These are phyloP conservation scores for Ammodytes marinus DNA, from an alignment of 2,113 vertebrate species.

Conservation along the genomic window DNA sequence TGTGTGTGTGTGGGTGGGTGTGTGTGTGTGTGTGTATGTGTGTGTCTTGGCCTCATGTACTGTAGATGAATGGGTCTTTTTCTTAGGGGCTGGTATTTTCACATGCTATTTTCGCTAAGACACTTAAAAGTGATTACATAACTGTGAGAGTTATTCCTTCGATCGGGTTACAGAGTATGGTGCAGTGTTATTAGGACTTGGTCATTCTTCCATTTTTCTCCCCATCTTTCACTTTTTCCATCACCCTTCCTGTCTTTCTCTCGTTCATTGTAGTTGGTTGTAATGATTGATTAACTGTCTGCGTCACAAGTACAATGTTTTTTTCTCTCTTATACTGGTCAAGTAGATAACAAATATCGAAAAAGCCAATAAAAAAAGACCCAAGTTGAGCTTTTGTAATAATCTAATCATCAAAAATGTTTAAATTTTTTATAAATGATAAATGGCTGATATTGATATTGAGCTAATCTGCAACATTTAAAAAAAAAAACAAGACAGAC, in stretches of 20 bases:
- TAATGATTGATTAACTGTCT: neutral
- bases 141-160: slow-evolving; percentile 27
- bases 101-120: slow-evolving; percentile 65
- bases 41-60: slow-evolving; percentile 44
- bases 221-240: neutral
- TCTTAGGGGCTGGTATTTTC: slow-evolving; percentile 65
- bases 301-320: neutral
- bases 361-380: neutral
- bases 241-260: neutral
- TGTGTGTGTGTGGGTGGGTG: neutral
- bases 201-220: slow-evolving; percentile 8
- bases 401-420: neutral
- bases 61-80: slow-evolving; percentile 40
- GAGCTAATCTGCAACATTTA: neutral
- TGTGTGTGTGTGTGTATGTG: slow-evolving; percentile 17
- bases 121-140: slow-evolving; percentile 54
- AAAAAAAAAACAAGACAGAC: too few relatives aligned
- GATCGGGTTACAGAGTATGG: slow-evolving; percentile 15
- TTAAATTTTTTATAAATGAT: neutral
- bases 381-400: neutral
- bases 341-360: neutral
- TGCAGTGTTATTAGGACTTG: slow-evolving; percentile 7
- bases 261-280: neutral
- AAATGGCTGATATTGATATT: neutral
- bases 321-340: neutral